Conservation (phyloP, 2,888 invertebrate genomes). For the Caenorhabditis sp. region DNA sequence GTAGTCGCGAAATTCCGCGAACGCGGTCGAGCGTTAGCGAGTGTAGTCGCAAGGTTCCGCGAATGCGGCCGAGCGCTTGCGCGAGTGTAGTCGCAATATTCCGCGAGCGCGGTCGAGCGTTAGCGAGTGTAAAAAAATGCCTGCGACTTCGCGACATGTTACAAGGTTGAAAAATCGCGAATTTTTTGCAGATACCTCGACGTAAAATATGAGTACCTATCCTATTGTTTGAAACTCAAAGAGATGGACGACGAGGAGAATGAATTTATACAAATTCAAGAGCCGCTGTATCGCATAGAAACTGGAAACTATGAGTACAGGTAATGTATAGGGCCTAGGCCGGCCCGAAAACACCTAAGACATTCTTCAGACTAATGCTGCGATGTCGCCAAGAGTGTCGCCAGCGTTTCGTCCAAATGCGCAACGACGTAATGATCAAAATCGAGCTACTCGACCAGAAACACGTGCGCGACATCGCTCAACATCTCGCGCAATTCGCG, state of each 20-base stretch:
- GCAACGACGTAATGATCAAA: conserved; percentile 85
- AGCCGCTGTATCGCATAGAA: conserved; percentile 94
- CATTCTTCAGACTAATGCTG: conserved; percentile 80
- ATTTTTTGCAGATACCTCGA: conserved; percentile 81
- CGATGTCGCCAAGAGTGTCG: conserved; percentile 95
- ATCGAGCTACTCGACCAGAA: conserved; percentile 96
- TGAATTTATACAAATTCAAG: conserved; percentile 78
- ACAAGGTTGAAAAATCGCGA: too few species aligned
- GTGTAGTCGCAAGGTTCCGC: too few species aligned
- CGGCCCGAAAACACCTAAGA: background rate
- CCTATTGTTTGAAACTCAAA: conserved; percentile 97
- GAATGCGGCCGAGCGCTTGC: too few species aligned
- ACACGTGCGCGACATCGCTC: conserved; percentile 90
- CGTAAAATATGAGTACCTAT: conserved; percentile 97
- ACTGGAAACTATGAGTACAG: conserved; percentile 99
- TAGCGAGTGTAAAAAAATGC: too few species aligned
- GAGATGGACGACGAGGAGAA: conserved; percentile 94
- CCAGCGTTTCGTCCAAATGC: conserved; percentile 80
- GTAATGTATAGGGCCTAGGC: conserved; percentile 55
- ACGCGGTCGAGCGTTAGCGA: too few species aligned
- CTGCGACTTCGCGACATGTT: too few species aligned
- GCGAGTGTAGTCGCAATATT: too few species aligned
- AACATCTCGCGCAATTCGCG: conserved; percentile 80
- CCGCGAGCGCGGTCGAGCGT: too few species aligned
- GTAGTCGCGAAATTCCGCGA: too few species aligned